Conservation (phyloP, 2,888 invertebrate species). For the Sinelater perroti region DNA sequence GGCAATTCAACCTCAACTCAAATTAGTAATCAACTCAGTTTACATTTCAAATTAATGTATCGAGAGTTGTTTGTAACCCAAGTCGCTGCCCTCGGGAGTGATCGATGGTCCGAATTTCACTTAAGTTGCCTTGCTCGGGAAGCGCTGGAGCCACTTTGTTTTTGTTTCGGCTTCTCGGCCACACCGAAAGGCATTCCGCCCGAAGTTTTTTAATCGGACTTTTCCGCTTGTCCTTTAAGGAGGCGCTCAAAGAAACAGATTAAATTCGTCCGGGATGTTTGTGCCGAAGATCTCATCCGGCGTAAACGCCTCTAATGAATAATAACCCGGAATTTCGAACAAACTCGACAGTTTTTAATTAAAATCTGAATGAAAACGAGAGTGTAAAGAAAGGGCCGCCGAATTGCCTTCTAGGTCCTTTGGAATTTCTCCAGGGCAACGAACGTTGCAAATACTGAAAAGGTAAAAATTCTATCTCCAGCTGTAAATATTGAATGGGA, state of each 20-base stretch:
- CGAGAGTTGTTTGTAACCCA: conserved; percentile 2
- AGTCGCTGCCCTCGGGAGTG: neutral
- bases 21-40: neutral
- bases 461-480: no score
- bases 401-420: neutral
- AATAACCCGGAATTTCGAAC: conserved; percentile 8
- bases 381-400: neutral
- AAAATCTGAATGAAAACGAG: neutral
- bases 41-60: conserved; percentile 12
- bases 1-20: no score
- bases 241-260: conserved; percentile 5
- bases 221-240: neutral
- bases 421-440: neutral
- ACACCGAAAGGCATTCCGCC: neutral
- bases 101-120: conserved; percentile 1
- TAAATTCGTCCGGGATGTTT: neutral
- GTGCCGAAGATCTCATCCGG: neutral
- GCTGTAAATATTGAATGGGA: no score
- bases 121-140: conserved; percentile 1
- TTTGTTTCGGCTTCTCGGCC: neutral
- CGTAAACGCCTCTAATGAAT: conserved; percentile 1
- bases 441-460: no score
- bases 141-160: neutral
- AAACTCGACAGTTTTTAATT: conserved; percentile 7
- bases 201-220: conserved; percentile 10